Percentiles rank a stretch among this genome's conserved stretches.
These are phyloP conservation scores for Protonemura montana DNA, from an alignment of 2,888 invertebrate genomes.

Conservation along the genomic window DNA sequence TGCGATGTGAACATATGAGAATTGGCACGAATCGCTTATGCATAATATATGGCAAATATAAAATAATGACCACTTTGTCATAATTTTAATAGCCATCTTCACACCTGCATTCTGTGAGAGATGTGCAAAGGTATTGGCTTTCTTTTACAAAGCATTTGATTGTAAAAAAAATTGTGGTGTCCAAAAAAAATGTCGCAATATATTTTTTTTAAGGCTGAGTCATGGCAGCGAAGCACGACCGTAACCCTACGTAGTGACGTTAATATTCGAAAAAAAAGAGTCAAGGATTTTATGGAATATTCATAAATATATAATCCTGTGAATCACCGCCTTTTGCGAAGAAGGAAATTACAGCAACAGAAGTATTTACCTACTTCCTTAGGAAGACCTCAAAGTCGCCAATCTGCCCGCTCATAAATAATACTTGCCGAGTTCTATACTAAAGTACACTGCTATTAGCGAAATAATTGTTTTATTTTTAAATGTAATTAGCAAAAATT, in stretches of 20 bases:
- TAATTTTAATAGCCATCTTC: background rate
- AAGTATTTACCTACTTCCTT: background rate
- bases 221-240: background rate
- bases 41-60: background rate
- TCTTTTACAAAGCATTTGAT: background rate
- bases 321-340: background rate
- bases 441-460: background rate
- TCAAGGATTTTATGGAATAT: background rate
- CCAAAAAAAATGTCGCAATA: background rate
- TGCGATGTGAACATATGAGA: background rate
- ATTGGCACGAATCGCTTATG: background rate
- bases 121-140: background rate
- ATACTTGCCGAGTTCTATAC: background rate
- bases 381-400: background rate
- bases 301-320: background rate
- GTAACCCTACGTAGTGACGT: background rate
- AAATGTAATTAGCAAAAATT: background rate
- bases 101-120: background rate
- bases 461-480: background rate
- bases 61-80: background rate
- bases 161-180: too few relatives aligned
- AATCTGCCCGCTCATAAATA: background rate
- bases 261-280: background rate
- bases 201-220: background rate
- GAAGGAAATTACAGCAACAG: background rate